These are phyloP conservation scores for Malurus melanocephalus DNA, from an alignment of 2,113 vertebrate genomes.

Conservation along the genomic window DNA sequence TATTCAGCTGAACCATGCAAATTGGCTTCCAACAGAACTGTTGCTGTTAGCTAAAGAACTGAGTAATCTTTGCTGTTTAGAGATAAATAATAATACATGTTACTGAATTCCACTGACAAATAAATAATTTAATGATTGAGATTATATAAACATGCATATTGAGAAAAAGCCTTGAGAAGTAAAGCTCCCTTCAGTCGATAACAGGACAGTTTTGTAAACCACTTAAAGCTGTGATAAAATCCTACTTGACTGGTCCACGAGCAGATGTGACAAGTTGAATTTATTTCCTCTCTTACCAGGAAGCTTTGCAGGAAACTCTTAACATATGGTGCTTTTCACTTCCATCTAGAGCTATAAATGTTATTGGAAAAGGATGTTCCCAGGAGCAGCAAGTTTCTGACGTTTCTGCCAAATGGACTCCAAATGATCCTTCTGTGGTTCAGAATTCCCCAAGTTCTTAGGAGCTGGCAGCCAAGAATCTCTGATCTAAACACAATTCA, in stretches of 20 bases:
- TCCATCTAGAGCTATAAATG: conserved; percentile 84
- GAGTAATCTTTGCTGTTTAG: conserved; percentile 64
- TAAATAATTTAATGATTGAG: conserved; percentile 68
- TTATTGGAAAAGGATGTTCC: conserved; percentile 86
- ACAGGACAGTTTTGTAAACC: conserved; percentile 89
- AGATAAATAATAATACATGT: conserved; percentile 65
- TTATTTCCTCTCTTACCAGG: conserved; percentile 86
- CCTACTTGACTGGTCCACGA: conserved; percentile 83
- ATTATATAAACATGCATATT: conserved; percentile 61
- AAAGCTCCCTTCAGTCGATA: conserved; percentile 75
- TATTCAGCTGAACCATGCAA: conserved; percentile 27
- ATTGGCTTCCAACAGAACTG: conserved; percentile 33
- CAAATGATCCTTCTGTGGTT: conserved; percentile 81
- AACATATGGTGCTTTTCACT: conserved; percentile 86
- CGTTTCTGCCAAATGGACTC: conserved; percentile 82
- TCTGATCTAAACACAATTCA: conserved; percentile 79
- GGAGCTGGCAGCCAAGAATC: conserved; percentile 78
- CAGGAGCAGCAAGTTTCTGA: conserved; percentile 79
- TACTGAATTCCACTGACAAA: conserved; percentile 62
- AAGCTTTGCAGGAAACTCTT: conserved; percentile 88
- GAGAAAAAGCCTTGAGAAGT: conserved; percentile 49
- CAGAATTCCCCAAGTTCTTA: conserved; percentile 80
- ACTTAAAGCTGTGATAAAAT: conserved; percentile 90
- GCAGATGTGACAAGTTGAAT: conserved; percentile 95
- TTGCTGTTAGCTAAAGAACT: conserved; percentile 48